Evolutionary conservation across 2,113 vertebrate genomes (phyloP), one percentile per base, ranked within the genome.

Genomic region (Oryzias curvinotus): DNA sequence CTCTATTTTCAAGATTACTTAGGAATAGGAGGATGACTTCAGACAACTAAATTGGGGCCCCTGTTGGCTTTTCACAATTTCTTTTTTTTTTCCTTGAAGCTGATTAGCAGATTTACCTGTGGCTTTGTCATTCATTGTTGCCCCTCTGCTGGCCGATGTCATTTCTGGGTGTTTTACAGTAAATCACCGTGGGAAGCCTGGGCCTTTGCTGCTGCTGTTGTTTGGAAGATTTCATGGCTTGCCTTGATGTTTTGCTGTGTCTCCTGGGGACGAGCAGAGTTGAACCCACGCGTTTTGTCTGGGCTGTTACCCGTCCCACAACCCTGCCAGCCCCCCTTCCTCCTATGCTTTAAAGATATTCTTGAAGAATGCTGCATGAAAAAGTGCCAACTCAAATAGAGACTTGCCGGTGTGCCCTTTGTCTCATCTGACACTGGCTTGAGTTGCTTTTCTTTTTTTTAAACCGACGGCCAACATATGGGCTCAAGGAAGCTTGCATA

Each of bases 111-210:
- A 80, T 82, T 62, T 73, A 86, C 87, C 86, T 88, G 83, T 74
- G 72, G 65, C 68, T 77, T 65, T 86, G 73, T 87, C 68, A 17
- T 13, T 52, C 68, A 73, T 71, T 81, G 71, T 75, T 45, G 46
- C 53, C 26, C 64, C 66, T 58, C 80, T 75, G 67, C 82, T 71
- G 65, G 63, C 55, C 55, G 4, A 52, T 30, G 78, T 90, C 78
- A 86, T 87, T 82, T 78, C 68, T 46, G 52, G 10, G 79, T 73
- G 77, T 81, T 89, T 52, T 89, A 90, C 87, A 89, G 89, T 90
- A 91, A 91, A 91, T 91, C 91, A 86, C 90, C 82, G 87, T 92
- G 91, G 91, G 91, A 92, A 93, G 86, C 87, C 78, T 19, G 65
- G 68, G 52, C 62, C 54, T 87, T 73, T 69, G 81, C 82, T 2